Evolutionary conservation across 1,140 invertebrate species (phyloP), one percentile per base, ranked within the genome.

Genomic region (Dysdera silvatica): DNA sequence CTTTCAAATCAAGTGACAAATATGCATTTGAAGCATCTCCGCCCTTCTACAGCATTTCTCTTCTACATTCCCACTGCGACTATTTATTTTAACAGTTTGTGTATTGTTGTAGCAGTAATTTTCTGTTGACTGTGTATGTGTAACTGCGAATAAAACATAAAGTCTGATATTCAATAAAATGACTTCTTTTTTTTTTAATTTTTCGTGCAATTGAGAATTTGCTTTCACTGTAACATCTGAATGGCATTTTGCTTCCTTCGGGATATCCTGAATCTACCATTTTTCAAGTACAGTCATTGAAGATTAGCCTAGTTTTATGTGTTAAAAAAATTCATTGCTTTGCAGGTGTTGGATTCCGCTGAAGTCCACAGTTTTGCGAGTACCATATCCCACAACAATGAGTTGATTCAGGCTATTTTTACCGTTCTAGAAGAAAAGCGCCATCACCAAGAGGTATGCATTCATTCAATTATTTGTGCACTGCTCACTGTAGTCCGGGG

Each of bases 321-420:
- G n/a, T n/a, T n/a, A n/a, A n/a, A n/a, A n/a, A n/a, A n/a, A n/a
- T n/a, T n/a, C n/a, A n/a, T 61, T 33, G n/a, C 23, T 52, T 60
- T 72, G 4, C 61, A 75, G 74, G 66, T 84, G 40, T 74, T 91
- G 40, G 83, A 85, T 69, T 80, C 85, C 45, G 81, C 81, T 66
- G 88, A 91, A 74, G 76, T 88, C 31, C 82, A 85, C 71, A 85
- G 83, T 35, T 90, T 89, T 79, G 84, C 86, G 18, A 83, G 80
- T 41, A 85, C 85, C 68, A 81, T 89, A 69, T 82, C 86, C 67
- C 83, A 87, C 60, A 89, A 91, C 75, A 83, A 86, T 73, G 88
- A 89, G 73, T 83, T 91, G 60, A 84, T 88, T 49, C 67, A 68
- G 37, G 67, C 67, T 33, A 78, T 89, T 33, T 86, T 85, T 69